phyloP scores from a whole-genome alignment of 2,888 invertebrate genomes.

The Shargacucullia verbasci region DNA sequence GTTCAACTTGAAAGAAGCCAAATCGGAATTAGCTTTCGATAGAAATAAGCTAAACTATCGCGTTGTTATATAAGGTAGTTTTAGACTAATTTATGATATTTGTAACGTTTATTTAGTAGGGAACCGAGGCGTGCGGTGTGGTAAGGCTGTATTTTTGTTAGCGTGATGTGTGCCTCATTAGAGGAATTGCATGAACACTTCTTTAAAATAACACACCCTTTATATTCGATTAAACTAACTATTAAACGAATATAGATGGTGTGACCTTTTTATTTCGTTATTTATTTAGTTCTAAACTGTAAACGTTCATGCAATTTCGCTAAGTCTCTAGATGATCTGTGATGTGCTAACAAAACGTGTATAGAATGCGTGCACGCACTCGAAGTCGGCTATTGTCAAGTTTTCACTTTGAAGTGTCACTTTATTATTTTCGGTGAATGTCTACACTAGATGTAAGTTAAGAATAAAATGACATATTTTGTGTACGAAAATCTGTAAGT shows the following conservation, averaged over 20 bases:
- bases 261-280: slow-evolving; percentile 21
- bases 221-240: not conserved
- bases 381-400: slow-evolving; percentile 55
- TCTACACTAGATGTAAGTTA: slow-evolving; percentile 65
- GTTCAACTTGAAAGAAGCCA: slow-evolving; percentile 90
- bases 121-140: slow-evolving; percentile 52
- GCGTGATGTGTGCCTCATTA: slow-evolving; percentile 81
- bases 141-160: slow-evolving; percentile 79
- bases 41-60: slow-evolving; percentile 59
- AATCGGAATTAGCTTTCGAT: slow-evolving; percentile 84
- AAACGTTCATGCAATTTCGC: slow-evolving; percentile 71
- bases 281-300: slow-evolving; percentile 45
- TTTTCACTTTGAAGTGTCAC: slow-evolving; percentile 48
- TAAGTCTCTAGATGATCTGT: slow-evolving; percentile 77
- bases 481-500: slow-evolving; percentile 75
- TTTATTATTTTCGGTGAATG: slow-evolving; percentile 55
- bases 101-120: slow-evolving; percentile 42
- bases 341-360: slow-evolving; percentile 81
- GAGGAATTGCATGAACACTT: slow-evolving; percentile 70
- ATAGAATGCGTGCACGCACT: slow-evolving; percentile 61
- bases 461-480: slow-evolving; percentile 86
- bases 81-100: slow-evolving; percentile 58
- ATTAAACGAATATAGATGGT: slow-evolving; percentile 4
- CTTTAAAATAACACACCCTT: not conserved
- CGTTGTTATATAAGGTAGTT: slow-evolving; percentile 59